Evolutionary conservation across 2,113 vertebrate species (phyloP), one percentile per base, ranked within the genome.

Genomic region (Pipa parva): DNA sequence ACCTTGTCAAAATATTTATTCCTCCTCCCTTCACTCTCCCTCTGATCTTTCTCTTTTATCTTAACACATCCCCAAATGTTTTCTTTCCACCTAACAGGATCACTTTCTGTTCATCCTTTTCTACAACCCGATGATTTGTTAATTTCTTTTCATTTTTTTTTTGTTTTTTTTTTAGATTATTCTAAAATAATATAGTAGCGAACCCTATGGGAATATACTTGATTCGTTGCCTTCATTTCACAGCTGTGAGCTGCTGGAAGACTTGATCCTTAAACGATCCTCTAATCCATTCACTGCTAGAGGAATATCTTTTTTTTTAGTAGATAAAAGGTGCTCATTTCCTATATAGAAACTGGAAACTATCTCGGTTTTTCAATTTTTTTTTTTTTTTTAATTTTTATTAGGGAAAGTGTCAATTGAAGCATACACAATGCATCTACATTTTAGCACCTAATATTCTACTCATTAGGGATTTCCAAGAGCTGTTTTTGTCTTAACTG

Each of bases 101-200:
- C 22, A 20, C 20, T 59, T 72, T 72, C 69, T 72, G 63, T 76
- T 65, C 57, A 74, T 70, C 49, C 66, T 74, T 59, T 64, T 60
- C 63, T 29, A n/a, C n/a, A n/a, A n/a, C n/a, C n/a, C 58, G 59
- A 27, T 54, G 33, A 73, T 37, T 58, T 24, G 5, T 17, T 9
- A 1, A 33, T 9, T 48, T 54, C 5, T 33, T 28, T 51, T 55
- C 31, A 24, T 27, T 42, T 39, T 4, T 42, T 42, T 42, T n/a
- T 42, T 42, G n/a, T n/a, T 42, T 17, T 6, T 15, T 4, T 42
- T n/a, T n/a, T 17, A n/a, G n/a, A 42, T 42, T 1, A 42, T 42
- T 42, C 13, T 42, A 42, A 42, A 29, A 39, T 42, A 42, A 42
- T 42, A 42, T n/a, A 42, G 13, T 42, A 17, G 39, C 6, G 39